Evolutionary conservation across 2,888 invertebrate species (phyloP).

Genomic region (Willowsia nigromaculata): DNA sequence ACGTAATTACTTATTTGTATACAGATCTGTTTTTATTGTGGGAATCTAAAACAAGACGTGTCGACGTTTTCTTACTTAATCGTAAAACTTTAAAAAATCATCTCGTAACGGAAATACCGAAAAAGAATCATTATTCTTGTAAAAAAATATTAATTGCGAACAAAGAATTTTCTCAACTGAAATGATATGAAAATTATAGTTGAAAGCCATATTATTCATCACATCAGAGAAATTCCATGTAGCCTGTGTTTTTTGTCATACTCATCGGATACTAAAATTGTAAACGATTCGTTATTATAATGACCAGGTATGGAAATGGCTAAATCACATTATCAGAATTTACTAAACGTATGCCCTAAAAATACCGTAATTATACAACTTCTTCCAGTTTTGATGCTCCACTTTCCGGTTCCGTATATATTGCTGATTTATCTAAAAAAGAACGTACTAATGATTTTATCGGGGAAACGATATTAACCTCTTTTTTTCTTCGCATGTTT

Average conservation of each 20-base stretch:
- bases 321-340: neutral
- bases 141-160: neutral
- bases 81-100: constrained; percentile 2
- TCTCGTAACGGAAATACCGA: neutral
- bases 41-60: neutral
- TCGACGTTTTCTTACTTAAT: neutral
- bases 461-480: neutral
- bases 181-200: neutral
- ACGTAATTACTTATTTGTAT: constrained; percentile 36
- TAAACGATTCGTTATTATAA: neutral
- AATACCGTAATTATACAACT: neutral
- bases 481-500: constrained; percentile 14
- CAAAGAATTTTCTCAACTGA: neutral
- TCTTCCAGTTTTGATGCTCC: constrained; percentile 16
- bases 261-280: neutral
- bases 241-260: neutral
- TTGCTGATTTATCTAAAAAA: neutral
- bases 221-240: neutral
- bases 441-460: neutral
- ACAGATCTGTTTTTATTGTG: constrained; percentile 41
- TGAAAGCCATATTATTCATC: neutral
- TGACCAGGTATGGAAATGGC: neutral
- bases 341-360: neutral
- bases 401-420: neutral
- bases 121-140: neutral